Conservation (phyloP, 2,888 invertebrate genomes). For the Catocala nupta region DNA sequence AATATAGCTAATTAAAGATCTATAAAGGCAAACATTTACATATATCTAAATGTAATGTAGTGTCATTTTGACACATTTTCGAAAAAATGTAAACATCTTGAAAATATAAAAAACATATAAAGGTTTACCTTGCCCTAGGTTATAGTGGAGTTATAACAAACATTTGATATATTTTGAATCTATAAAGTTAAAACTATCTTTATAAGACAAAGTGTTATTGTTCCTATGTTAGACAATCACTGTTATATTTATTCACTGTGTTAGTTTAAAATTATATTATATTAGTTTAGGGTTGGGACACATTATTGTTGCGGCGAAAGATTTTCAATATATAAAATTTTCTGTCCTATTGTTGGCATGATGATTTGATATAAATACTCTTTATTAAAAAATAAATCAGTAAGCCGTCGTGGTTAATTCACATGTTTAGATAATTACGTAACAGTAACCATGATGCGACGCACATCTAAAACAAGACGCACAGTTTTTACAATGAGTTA, state of each 20-base stretch:
- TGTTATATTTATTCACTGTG: constrained; percentile 45
- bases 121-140: constrained; percentile 35
- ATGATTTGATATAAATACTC: no score
- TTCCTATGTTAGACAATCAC: constrained; percentile 47
- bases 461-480: no score
- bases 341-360: no score
- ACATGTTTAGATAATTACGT: no score
- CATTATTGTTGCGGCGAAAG: constrained; percentile 11
- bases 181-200: constrained; percentile 17
- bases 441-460: no score
- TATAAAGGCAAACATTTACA: no score
- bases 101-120: constrained; percentile 23
- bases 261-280: constrained; percentile 2
- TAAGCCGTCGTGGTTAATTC: no score
- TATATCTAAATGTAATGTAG: background rate
- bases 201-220: constrained; percentile 40
- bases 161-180: constrained; percentile 35
- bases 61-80: constrained; percentile 10
- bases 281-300: constrained; percentile 25
- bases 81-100: constrained; percentile 14
- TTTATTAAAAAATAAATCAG: no score
- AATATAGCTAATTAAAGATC: no score
- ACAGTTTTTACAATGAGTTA: no score
- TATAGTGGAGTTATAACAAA: constrained; percentile 35
- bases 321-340: no score